Evolutionary conservation across 2,888 invertebrate species (phyloP).

Genomic region (Eupeodes latifasciatus): DNA sequence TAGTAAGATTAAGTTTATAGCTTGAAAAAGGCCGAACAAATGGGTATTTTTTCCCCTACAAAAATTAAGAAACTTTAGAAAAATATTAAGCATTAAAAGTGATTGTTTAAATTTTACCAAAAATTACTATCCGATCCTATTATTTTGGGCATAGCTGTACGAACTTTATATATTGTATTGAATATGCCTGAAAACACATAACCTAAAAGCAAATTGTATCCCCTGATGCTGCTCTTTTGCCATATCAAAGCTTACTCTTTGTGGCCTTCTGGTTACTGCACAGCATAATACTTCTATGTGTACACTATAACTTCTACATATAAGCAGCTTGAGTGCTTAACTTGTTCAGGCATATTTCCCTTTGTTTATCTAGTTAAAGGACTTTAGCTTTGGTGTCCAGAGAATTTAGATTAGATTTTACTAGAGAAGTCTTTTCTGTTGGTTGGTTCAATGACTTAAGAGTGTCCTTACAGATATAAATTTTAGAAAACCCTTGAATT

Average conservation of each 20-base stretch:
- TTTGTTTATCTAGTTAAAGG: conserved; percentile 45
- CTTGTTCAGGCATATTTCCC: conserved; percentile 42
- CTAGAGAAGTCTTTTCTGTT: conserved; percentile 9
- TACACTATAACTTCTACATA: neutral
- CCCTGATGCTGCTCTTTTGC: conserved; percentile 23
- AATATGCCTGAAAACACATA: conserved; percentile 7
- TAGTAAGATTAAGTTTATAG: too few relatives aligned
- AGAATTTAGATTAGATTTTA: conserved; percentile 28
- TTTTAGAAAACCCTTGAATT: neutral
- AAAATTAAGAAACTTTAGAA: too few relatives aligned
- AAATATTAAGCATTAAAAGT: too few relatives aligned
- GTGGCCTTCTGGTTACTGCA: conserved; percentile 33
- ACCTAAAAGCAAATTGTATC: conserved; percentile 25
- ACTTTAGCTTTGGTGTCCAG: conserved; percentile 11
- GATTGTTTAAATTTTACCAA: too few relatives aligned
- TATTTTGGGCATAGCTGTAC: too few relatives aligned
- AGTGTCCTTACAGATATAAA: neutral
- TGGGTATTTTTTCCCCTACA: too few relatives aligned
- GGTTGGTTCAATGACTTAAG: conserved; percentile 28
- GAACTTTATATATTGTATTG: neutral
- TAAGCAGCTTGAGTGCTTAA: conserved; percentile 30
- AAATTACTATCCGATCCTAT: too few relatives aligned
- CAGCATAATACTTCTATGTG: neutral
- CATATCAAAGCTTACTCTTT: conserved; percentile 4
- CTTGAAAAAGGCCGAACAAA: too few relatives aligned